Evolutionary conservation across 1,140 invertebrate genomes (phyloP).

Genomic region (Papilio aristodemus): DNA sequence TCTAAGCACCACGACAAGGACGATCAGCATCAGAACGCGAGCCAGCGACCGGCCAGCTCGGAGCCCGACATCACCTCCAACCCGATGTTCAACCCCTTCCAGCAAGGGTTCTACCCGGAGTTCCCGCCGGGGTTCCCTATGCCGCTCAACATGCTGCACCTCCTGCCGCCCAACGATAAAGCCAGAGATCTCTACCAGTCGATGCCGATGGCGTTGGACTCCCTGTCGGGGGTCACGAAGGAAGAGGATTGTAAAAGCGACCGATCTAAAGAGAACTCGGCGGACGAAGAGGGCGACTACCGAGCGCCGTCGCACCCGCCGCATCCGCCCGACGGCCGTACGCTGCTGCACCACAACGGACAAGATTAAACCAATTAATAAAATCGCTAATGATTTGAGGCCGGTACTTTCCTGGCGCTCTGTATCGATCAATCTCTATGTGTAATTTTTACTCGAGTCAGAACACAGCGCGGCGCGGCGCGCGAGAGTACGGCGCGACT

Average conservation of each 20-base stretch:
- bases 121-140: constrained; percentile 89
- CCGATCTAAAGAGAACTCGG: constrained; percentile 83
- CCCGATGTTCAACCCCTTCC: constrained; percentile 86
- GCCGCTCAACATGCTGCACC: constrained; percentile 90
- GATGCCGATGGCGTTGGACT: constrained; percentile 78
- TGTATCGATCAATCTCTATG: constrained; percentile 6
- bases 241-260: constrained; percentile 85
- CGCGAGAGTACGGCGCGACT: constrained; percentile 50
- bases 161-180: constrained; percentile 88
- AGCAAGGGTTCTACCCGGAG: constrained; percentile 89
- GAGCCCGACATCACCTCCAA: constrained; percentile 83
- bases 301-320: constrained; percentile 79
- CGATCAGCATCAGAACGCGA: constrained; percentile 69
- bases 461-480: constrained; percentile 37
- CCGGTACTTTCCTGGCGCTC: constrained; percentile 10
- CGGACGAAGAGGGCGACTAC: constrained; percentile 83
- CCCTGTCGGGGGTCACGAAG: constrained; percentile 75
- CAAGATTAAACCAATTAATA: constrained; percentile 79
- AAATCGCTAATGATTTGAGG: constrained; percentile 11
- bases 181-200: constrained; percentile 82
- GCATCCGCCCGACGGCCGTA: constrained; percentile 80
- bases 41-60: constrained; percentile 82
- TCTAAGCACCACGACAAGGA: constrained; percentile 78
- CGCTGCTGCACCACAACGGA: constrained; percentile 84
- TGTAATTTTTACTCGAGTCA: constrained; percentile 18